phyloP scores from a whole-genome alignment of 2,888 invertebrate species.

The Minunthozetes semirufus region DNA sequence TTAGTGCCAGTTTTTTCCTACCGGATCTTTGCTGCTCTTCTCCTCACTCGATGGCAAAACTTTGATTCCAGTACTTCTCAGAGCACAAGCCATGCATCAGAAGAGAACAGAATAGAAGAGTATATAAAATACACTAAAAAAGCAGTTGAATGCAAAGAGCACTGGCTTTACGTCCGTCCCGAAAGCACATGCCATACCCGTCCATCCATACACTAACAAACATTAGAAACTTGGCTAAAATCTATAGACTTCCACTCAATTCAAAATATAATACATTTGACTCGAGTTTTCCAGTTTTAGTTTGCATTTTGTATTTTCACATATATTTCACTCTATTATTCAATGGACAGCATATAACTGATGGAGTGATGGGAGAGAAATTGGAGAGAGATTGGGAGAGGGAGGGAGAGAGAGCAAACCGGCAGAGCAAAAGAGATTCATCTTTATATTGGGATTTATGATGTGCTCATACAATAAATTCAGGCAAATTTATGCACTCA shows the following conservation, averaged over 20 bases:
- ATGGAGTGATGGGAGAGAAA: too few species aligned
- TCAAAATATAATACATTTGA: conserved; percentile 19
- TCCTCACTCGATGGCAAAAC: conserved; percentile 19
- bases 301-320: conserved; percentile 17
- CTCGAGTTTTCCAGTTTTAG: background rate
- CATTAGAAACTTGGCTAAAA: background rate
- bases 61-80: conserved; percentile 13
- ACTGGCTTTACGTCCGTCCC: background rate
- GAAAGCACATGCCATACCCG: conserved; percentile 29
- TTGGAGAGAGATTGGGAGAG: too few species aligned
- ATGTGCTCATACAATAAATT: background rate
- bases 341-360: conserved; percentile 15
- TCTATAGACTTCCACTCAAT: conserved; percentile 27
- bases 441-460: conserved; percentile 23
- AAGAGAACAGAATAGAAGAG: background rate
- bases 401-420: background rate
- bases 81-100: conserved; percentile 27
- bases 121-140: background rate
- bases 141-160: background rate
- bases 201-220: conserved; percentile 25
- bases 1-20: conserved; percentile 23
- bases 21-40: conserved; percentile 30
- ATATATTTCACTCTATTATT: conserved; percentile 24
- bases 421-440: background rate
- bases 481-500: conserved; percentile 9